Evolutionary conservation across 1,140 invertebrate genomes (phyloP).

Genomic region (Ips typographus): DNA sequence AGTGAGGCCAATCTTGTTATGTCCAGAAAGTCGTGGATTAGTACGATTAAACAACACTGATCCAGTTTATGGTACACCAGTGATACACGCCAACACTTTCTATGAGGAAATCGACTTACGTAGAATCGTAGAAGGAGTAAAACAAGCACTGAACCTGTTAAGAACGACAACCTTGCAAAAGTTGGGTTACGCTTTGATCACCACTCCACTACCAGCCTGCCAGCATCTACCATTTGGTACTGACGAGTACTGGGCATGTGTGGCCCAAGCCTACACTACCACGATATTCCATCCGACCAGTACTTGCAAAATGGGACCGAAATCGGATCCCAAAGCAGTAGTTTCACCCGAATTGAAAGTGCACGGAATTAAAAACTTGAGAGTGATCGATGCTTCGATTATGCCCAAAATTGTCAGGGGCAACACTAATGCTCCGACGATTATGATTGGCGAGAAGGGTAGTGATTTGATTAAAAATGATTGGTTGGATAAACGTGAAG

Average conservation of each 20-base stretch:
- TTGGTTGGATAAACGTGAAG: slow-evolving; percentile 38
- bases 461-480: slow-evolving; percentile 63
- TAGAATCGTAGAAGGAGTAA: slow-evolving; percentile 58
- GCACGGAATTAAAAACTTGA: slow-evolving; percentile 48
- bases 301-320: slow-evolving; percentile 64
- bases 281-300: slow-evolving; percentile 58
- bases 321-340: slow-evolving; percentile 47
- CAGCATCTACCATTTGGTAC: slow-evolving; percentile 46
- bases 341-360: slow-evolving; percentile 51
- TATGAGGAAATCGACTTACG: slow-evolving; percentile 58
- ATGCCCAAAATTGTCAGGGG: slow-evolving; percentile 60
- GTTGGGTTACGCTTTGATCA: slow-evolving; percentile 49
- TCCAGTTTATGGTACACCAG: slow-evolving; percentile 61
- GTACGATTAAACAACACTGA: slow-evolving; percentile 59
- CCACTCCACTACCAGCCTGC: slow-evolving; percentile 52
- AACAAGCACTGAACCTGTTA: slow-evolving; percentile 54
- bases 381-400: slow-evolving; percentile 52
- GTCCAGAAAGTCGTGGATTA: slow-evolving; percentile 61
- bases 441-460: slow-evolving; percentile 72
- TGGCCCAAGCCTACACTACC: slow-evolving; percentile 50
- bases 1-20: slow-evolving; percentile 53
- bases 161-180: slow-evolving; percentile 55
- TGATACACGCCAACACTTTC: slow-evolving; percentile 69
- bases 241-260: slow-evolving; percentile 60
- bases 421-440: slow-evolving; percentile 66